These are phyloP conservation scores for Bombus ignitus DNA, from an alignment of 1,140 invertebrate species.

Conservation along the genomic window DNA sequence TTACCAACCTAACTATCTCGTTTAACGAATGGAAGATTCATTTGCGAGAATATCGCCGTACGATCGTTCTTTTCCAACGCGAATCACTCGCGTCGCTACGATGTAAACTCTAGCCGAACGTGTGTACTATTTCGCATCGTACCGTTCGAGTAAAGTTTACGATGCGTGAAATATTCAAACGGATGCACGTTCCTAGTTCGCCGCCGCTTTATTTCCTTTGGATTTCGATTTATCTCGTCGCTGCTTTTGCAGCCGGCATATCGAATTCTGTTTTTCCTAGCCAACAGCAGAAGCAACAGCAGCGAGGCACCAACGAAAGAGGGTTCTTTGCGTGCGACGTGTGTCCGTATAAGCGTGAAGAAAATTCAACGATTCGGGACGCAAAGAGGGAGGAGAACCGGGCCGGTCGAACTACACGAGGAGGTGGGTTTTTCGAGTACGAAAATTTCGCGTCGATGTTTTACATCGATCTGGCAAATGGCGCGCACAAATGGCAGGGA, in stretches of 20 bases:
- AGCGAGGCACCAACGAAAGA: neutral
- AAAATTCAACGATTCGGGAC: neutral
- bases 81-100: neutral
- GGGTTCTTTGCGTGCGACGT: neutral
- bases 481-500: too few species aligned
- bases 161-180: slow-evolving; percentile 8
- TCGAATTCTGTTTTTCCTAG: neutral
- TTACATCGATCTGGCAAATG: neutral
- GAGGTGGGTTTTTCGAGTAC: neutral
- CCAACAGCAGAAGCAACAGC: too few species aligned
- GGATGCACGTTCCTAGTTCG: too few species aligned
- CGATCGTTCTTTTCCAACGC: too few species aligned
- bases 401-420: neutral
- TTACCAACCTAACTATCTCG: neutral
- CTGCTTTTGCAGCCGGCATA: too few species aligned
- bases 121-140: neutral
- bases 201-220: too few species aligned
- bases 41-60: neutral
- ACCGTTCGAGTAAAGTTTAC: neutral
- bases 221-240: neutral
- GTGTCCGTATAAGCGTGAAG: neutral
- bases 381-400: too few species aligned
- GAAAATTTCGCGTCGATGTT: neutral
- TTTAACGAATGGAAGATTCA: neutral
- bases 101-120: neutral